phyloP scores from a whole-genome alignment of 2,888 invertebrate species.

The Corbicula japonica region DNA sequence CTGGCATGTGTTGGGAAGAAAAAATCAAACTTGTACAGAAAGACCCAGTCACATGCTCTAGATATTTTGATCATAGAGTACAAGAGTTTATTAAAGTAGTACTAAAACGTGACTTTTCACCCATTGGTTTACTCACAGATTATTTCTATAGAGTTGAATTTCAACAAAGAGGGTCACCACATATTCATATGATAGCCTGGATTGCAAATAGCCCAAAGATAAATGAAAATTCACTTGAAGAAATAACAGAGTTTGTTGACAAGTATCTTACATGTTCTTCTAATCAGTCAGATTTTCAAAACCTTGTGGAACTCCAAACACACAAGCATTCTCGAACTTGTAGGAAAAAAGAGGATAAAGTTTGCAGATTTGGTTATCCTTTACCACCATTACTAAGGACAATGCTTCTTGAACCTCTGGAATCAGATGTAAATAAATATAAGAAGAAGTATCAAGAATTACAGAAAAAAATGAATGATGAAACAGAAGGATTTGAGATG shows the following conservation, averaged over 20 bases:
- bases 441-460: not conserved
- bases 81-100: constrained; percentile 38
- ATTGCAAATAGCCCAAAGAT: constrained; percentile 38
- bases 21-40: constrained; percentile 48
- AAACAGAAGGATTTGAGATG: constrained; percentile 4
- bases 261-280: constrained; percentile 50
- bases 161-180: constrained; percentile 65
- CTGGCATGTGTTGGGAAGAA: constrained; percentile 39
- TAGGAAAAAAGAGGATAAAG: constrained; percentile 24
- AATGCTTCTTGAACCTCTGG: constrained; percentile 46
- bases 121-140: constrained; percentile 61
- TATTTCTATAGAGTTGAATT: constrained; percentile 62
- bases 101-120: constrained; percentile 19
- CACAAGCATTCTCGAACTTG: constrained; percentile 54
- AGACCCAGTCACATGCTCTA: constrained; percentile 63
- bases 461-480: constrained; percentile 16
- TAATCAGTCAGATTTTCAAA: constrained; percentile 24
- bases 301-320: constrained; percentile 16
- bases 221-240: constrained; percentile 23
- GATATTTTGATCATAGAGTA: constrained; percentile 51
- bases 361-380: constrained; percentile 58
- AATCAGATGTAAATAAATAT: constrained; percentile 10
- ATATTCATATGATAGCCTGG: constrained; percentile 65
- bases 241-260: constrained; percentile 52
- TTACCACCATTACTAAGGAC: constrained; percentile 49